Evolutionary conservation across 92 coral and sea anemone species (phyloP), one percentile per base, ranked within the genome.

Genomic region (Siderastrea siderea): DNA sequence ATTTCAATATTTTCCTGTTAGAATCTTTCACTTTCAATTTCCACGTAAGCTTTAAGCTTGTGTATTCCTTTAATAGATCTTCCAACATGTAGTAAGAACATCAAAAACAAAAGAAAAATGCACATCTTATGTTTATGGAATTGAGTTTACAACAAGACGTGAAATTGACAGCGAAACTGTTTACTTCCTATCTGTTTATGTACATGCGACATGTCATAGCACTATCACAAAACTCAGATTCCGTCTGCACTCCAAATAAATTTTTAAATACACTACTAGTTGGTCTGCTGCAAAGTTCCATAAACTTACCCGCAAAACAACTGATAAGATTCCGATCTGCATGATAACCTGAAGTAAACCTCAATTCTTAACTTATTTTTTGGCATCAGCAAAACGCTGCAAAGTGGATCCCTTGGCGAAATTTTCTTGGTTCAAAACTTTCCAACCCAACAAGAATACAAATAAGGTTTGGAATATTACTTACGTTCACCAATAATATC

Each of bases 401-500:
- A 26, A 16, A 16, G 72, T 5, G 43, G 46, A 10, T 14, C 17
- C 14, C 11, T 48, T 7, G 16, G 19, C 17, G 55, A 45, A 16
- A 64, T 79, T 10, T 38, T 61, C 84, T 11, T 19, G 43, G 65
- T 58, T 57, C 5, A 45, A 4, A 3, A 65, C 12, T 1, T 43
- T 51, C 52, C 3, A 52, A 3, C 57, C 38, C 38, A 26, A 26
- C 38, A 26, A 26, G 38, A 53, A 44, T 2, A 7, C 58, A 7
- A 50, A 8, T 14, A 67, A 16, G 64, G 2, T 8, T 16, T 3
- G 45, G 44, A 11, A 5, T 26, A 71, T 52, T 68, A 95, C 99
- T 90, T 88, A 97, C 99, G 99, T 83, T 96, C 96, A 85, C 89
- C 96, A 52, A 97, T 92, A 14, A 97, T 92, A 86, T 97, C 98